These are phyloP conservation scores for Myocastor coypus DNA, from an alignment of 2,113 vertebrate species.

Conservation along the genomic window DNA sequence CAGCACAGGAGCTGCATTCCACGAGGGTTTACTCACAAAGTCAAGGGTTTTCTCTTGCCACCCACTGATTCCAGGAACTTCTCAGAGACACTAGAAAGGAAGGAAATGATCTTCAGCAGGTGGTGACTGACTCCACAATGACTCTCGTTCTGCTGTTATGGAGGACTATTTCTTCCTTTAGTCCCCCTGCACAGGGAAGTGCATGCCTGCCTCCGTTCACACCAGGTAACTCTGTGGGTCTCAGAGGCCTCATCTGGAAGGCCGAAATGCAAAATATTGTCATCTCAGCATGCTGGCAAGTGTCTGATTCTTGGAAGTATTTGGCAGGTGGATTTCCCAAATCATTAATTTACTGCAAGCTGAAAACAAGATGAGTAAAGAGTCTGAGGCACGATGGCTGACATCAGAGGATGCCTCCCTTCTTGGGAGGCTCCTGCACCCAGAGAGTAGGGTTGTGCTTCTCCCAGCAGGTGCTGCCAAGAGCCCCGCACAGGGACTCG, in stretches of 20 bases:
- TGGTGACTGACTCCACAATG: constrained; percentile 46
- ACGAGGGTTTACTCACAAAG: background rate
- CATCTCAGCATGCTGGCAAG: background rate
- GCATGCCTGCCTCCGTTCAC: background rate
- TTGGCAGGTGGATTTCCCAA: constrained; percentile 67
- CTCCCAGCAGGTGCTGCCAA: accelerated
- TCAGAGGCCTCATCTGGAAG: background rate
- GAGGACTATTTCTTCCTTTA: background rate
- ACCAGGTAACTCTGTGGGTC: background rate
- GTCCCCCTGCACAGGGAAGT: accelerated
- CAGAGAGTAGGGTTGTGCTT: accelerated
- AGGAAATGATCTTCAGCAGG: constrained; percentile 65
- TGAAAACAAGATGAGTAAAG: constrained; percentile 43
- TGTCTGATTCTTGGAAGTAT: constrained; percentile 72
- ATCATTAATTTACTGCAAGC: constrained; percentile 45
- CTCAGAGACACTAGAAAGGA: constrained; percentile 1
- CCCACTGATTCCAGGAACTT: constrained; percentile 65
- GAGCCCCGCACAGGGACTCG: accelerated
- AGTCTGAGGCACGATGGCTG: background rate
- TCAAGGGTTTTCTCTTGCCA: background rate
- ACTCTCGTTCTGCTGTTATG: background rate
- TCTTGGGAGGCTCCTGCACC: background rate
- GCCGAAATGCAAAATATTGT: background rate
- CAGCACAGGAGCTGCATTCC: background rate
- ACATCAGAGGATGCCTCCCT: background rate